Evolutionary conservation across 37 sponge, comb jelly and placozoan genomes (phyloP).

Genomic region (Geodia barretti): DNA sequence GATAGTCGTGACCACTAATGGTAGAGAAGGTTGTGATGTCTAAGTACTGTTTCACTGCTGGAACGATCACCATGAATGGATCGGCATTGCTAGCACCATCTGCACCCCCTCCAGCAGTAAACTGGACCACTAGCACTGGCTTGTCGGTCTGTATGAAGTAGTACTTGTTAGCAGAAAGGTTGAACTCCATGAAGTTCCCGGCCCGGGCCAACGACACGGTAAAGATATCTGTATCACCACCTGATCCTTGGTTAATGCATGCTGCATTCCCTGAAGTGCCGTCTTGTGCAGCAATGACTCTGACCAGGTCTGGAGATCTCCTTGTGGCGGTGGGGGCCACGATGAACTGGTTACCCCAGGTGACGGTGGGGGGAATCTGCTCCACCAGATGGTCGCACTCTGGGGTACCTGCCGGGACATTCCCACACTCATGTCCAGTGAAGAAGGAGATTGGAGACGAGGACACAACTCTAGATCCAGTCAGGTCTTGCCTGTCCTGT

Average conservation of each 20-base stretch:
- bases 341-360: constrained; percentile 26
- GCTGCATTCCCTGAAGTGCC: constrained; percentile 2
- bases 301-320: not conserved
- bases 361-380: constrained; percentile 23
- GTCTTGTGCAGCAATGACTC: constrained; percentile 1
- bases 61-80: constrained; percentile 36
- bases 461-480: constrained; percentile 29
- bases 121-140: constrained; percentile 26
- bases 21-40: constrained; percentile 1
- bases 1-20: not conserved
- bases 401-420: constrained; percentile 2
- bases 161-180: not conserved
- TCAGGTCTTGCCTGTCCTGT: constrained; percentile 17
- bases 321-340: not conserved
- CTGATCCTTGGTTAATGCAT: not conserved
- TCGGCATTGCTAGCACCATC: not conserved
- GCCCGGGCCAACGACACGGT: not conserved
- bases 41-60: constrained; percentile 27
- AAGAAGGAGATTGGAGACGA: constrained; percentile 39
- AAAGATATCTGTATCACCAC: not conserved
- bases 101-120: not conserved
- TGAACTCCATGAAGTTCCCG: not conserved
- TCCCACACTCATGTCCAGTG: constrained; percentile 44
- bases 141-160: not conserved
- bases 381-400: constrained; percentile 34